A percentile compares a stretch with the other conserved stretches of the same genome.
These are phyloP conservation scores for Sarcophaga bullata DNA, from an alignment of 1,140 invertebrate genomes.

Conservation along the genomic window DNA sequence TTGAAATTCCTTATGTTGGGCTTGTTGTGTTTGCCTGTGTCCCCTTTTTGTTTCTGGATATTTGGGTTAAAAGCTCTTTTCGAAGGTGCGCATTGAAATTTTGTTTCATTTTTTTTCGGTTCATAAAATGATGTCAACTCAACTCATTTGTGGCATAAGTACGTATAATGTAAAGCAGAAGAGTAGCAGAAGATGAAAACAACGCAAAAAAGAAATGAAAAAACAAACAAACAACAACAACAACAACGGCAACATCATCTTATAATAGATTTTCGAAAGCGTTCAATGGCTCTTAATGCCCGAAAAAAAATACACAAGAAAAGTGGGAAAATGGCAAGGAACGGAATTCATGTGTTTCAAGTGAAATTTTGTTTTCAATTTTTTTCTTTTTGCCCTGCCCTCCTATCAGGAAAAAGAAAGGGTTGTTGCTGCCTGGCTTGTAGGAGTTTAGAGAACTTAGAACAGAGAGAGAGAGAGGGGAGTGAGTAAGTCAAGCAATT, in stretches of 20 bases:
- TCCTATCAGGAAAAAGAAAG: no score
- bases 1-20: no score
- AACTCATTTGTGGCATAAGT: background rate
- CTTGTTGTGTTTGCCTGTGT: no score
- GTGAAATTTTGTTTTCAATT: no score
- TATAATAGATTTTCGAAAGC: background rate
- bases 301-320: background rate
- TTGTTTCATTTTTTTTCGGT: background rate
- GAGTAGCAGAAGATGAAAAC: no score
- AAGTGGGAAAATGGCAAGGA: background rate
- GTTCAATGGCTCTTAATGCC: background rate
- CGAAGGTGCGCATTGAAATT: slow-evolving; percentile 11
- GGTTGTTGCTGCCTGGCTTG: no score
- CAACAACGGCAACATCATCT: background rate
- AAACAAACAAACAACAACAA: background rate
- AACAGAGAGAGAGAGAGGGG: background rate
- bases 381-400: no score
- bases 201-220: no score
- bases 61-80: slow-evolving; percentile 18
- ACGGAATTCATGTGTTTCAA: no score
- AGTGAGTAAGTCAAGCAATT: background rate
- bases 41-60: background rate
- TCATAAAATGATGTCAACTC: slow-evolving; percentile 14
- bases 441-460: no score
- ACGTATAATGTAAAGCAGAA: no score